Base-by-base conservation (phyloP, 2,797 vertebrate species). In the Rhadinocentrus ornatus region DNA sequence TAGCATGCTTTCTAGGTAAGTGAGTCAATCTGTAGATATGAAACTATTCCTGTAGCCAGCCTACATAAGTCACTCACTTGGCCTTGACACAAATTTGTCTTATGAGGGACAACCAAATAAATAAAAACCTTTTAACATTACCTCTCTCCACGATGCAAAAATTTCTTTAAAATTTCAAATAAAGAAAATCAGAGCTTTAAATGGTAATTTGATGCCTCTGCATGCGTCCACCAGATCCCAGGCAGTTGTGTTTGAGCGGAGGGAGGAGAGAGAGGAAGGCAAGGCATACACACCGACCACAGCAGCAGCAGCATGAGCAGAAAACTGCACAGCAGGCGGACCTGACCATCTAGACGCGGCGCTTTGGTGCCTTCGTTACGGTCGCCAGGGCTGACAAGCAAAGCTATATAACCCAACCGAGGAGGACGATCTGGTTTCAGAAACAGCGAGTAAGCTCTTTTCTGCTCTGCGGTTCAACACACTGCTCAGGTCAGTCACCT, bases 401-500 rank as follows among this genome's bases (percentile, higher is more conserved):
- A n/a, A 13, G 16, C 15, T 58, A 5, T 1, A 32, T 15, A 24
- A 22, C 22, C 15, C 35, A 29, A 44, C 9, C 41, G 41, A 46
- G 24, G 44, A 61, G 8, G 34, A 16, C 61, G 44, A 46, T 2
- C 48, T 48, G 27, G 37, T 56, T 22, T 11, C 29, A 31, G n/a
- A 54, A 60, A 37, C 34, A 18, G 35, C 44, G 13, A 59, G 54
- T 12, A 62, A 12, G 50, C 46, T 37, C 27, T 18, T 3, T 46
- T 27, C 55, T 74, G 54, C 72, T 58, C 69, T 34, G 77, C 61
- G 65, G 39, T 55, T 41, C 66, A 48, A 8, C 65, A 20, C 78
- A 7, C 54, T 26, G 77, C 71, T 71, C 88, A 89, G 90, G 90
- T 92, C 86, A 92, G 90, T 88, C 81, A 79, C 75, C 77, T 66